These are phyloP conservation scores for Neomorphus geoffroyi DNA, from an alignment of 2,797 vertebrate genomes.

Conservation along the genomic window DNA sequence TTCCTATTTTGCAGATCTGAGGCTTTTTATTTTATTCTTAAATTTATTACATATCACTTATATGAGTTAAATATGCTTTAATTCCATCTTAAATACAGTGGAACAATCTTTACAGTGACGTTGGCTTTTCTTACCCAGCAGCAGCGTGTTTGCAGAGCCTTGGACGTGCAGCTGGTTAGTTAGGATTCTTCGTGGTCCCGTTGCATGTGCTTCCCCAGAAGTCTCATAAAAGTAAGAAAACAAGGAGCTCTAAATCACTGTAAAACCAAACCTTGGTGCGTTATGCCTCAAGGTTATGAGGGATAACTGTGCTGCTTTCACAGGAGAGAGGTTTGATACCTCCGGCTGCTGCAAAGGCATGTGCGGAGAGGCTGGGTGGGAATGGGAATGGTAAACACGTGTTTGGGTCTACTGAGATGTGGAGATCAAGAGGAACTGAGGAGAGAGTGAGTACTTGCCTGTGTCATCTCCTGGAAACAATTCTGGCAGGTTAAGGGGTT, in stretches of 20 bases:
- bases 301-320: neutral
- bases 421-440: neutral
- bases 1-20: conserved; percentile 9
- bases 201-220: neutral
- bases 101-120: neutral
- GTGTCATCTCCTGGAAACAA: neutral
- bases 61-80: neutral
- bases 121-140: neutral
- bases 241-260: neutral
- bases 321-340: neutral
- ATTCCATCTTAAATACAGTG: neutral
- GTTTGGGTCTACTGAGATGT: neutral
- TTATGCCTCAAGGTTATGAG: neutral
- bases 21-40: conserved; percentile 31
- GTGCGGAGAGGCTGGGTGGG: neutral
- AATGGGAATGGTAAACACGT: neutral
- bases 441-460: neutral
- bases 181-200: neutral
- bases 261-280: neutral
- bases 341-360: neutral
- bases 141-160: neutral
- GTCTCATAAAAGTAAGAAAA: neutral
- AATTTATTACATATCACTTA: conserved; percentile 1
- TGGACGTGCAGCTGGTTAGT: neutral
- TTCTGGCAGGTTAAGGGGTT: no score